Conservation (phyloP, 2,888 invertebrate species). For the Arrhopalites spinosus region DNA sequence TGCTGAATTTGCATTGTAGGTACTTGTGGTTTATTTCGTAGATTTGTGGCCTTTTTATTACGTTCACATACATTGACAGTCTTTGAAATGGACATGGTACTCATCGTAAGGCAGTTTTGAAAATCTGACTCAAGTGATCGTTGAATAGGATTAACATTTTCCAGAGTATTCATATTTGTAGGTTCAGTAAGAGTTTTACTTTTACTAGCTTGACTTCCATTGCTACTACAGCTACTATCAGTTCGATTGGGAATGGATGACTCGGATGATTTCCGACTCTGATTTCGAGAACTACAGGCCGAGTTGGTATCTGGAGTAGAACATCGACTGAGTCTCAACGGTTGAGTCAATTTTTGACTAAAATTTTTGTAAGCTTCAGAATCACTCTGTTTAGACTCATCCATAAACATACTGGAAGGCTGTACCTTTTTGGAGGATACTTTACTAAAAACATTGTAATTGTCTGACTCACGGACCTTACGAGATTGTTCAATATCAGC, state of each 20-base stretch:
- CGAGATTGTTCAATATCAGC: too few species aligned
- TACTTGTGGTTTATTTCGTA: neutral
- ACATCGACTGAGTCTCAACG: neutral
- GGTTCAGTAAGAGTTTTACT: neutral
- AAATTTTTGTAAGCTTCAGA: neutral
- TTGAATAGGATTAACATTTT: neutral
- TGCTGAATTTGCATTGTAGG: neutral
- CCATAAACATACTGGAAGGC: too few species aligned
- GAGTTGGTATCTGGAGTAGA: neutral
- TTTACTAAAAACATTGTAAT: too few species aligned
- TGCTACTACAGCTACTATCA: neutral
- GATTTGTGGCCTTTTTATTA: neutral
- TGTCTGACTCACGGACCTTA: too few species aligned
- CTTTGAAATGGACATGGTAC: neutral
- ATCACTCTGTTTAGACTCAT: neutral
- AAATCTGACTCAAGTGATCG: too few species aligned
- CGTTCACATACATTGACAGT: neutral
- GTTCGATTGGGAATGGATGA: neutral
- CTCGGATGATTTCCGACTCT: neutral
- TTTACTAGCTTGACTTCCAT: neutral
- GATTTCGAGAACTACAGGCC: neutral
- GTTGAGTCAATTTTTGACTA: neutral
- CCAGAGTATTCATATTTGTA: neutral
- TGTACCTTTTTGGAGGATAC: too few species aligned
- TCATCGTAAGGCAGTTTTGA: neutral